Evolutionary conservation across 1,140 invertebrate species (phyloP).

Genomic region (Drosophila dunni): DNA sequence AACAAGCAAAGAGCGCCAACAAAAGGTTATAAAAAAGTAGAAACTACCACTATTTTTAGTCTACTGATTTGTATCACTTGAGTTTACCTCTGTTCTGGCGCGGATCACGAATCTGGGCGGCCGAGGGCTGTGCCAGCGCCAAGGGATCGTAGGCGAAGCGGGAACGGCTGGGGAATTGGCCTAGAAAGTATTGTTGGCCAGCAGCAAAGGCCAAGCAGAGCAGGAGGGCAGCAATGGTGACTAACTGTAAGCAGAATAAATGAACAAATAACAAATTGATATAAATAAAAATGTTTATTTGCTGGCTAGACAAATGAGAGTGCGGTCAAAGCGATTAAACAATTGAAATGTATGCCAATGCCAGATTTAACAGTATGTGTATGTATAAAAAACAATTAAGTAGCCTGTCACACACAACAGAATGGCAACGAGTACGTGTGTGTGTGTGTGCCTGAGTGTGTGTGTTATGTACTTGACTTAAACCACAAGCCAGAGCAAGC

Average conservation of each 20-base stretch:
- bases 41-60: background rate
- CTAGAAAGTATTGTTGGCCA: conserved; percentile 77
- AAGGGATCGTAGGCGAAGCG: conserved; percentile 69
- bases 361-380: conserved; percentile 48
- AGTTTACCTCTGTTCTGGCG: conserved; percentile 79
- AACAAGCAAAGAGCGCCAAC: background rate
- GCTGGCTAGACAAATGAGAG: conserved; percentile 15
- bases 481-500: conserved; percentile 27
- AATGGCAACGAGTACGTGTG: conserved; percentile 14
- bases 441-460: too few relatives aligned
- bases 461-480: conserved; percentile 31
- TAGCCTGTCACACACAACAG: conserved; percentile 29
- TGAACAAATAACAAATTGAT: conserved; percentile 18
- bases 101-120: conserved; percentile 71
- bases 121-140: conserved; percentile 61
- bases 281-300: conserved; percentile 9
- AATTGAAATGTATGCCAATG: conserved; percentile 75
- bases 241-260: conserved; percentile 62
- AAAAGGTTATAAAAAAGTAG: background rate
- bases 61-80: background rate
- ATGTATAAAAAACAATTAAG: conserved; percentile 66
- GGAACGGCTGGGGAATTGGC: conserved; percentile 62
- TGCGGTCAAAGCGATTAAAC: conserved; percentile 73
- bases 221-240: conserved; percentile 74
- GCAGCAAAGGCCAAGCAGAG: conserved; percentile 73